A percentile compares a stretch with the other conserved stretches of the same genome.
phyloP scores from a whole-genome alignment of 1,140 invertebrate genomes.

The Diplogasteroides magnus region DNA sequence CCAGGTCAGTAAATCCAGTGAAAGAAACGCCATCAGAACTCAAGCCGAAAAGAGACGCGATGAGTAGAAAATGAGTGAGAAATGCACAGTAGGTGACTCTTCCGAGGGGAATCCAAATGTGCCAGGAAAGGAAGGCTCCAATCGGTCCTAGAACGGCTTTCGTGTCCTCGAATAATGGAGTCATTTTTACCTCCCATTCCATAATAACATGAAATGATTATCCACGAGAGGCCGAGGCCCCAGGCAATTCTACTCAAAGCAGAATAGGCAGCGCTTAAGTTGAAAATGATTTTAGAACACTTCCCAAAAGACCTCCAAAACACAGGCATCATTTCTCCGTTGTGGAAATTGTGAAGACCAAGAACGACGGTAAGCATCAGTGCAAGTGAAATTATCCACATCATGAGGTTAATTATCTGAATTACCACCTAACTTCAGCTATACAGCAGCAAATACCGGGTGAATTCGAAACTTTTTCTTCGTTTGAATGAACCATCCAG shows the following conservation, averaged over 20 bases:
- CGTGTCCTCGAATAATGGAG: background rate
- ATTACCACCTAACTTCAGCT: background rate
- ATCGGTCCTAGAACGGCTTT: constrained; percentile 59
- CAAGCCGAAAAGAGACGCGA: no score
- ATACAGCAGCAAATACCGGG: background rate
- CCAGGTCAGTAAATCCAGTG: no score
- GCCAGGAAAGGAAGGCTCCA: constrained; percentile 59
- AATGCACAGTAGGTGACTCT: background rate
- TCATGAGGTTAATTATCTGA: constrained; percentile 3
- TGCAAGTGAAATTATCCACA: background rate
- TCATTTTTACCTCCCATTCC: constrained; percentile 65
- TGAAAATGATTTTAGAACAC: background rate
- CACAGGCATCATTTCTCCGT: background rate
- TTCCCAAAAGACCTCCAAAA: background rate
- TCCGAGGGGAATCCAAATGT: constrained; percentile 7
- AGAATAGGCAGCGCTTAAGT: constrained; percentile 67
- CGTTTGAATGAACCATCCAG: constrained; percentile 1
- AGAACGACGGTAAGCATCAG: constrained; percentile 9
- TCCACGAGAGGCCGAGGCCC: constrained; percentile 74
- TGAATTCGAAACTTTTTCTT: background rate
- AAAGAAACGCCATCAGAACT: no score
- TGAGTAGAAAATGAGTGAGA: background rate
- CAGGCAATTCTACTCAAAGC: constrained; percentile 77
- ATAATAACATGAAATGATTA: constrained; percentile 76
- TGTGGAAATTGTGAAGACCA: constrained; percentile 15